Base-by-base conservation (phyloP, 2,888 invertebrate genomes). In the Cylloceria caligata region DNA sequence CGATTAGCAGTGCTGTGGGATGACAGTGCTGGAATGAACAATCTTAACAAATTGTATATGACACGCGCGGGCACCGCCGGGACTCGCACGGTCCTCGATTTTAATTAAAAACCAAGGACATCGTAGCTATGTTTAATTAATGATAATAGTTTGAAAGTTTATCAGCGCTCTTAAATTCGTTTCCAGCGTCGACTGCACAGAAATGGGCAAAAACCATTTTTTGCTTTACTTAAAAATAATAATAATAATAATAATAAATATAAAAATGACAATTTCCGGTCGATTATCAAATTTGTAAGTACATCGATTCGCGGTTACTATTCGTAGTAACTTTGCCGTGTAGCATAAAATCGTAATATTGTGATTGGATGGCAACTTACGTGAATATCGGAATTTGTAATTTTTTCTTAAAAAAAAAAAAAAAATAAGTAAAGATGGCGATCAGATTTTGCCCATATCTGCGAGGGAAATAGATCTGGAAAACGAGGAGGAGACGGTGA, bases 1-100 rank as follows among this genome's bases (percentile, higher is more conserved):
- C 75, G 64, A 68, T 57, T 68, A 69, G 55, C 71, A 81, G 81
- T 80, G 83, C 79, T 78, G 72, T 71, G 78, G 77, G 85, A 81
- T 80, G 79, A 85, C 86, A 87, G 88, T 89, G 88, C 85, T 89
- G 87, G 55, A 67, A 86, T 84, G 86, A 89, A 89, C 88, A 89
- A 89, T 89, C 87, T 87, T 89, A 89, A 89, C 86, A 88, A 89
- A 89, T 89, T 89, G 85, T 85, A 88, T 86, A 87, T 69, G 85
- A 86, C 74, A 85, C 57, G 68, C 47, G 76, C 79, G 71, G 85
- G 64, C 64, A 67, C 64, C 72, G 83, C 68, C 80, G 67, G 19
- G 65, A 67, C 65, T 68, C 68, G 55, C 65, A 80, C 74, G 81
- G 82, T 87, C 83, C 83, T 83, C 81, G 83, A 85, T 89, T 88